phyloP scores from a whole-genome alignment of 2,113 vertebrate species.

The Echinops telfairi region DNA sequence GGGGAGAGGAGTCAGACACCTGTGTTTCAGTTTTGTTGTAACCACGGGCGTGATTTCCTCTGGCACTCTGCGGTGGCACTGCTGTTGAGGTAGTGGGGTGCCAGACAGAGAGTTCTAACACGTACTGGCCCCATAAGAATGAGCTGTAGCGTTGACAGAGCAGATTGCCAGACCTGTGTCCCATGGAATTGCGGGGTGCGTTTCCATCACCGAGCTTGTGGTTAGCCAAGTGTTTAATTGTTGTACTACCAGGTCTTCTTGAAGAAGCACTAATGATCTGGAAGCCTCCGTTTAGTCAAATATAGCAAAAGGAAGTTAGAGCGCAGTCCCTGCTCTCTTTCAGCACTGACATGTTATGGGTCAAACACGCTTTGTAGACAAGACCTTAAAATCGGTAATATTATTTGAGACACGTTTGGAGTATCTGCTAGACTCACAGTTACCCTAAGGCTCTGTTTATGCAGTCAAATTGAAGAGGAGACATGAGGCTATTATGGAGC shows the following conservation, averaged over 20 bases:
- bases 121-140: not conserved
- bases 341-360: conserved; percentile 49
- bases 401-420: conserved; percentile 78
- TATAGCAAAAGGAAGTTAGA: not conserved
- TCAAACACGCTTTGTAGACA: conserved; percentile 78
- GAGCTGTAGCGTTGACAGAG: not conserved
- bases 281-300: conserved; percentile 55
- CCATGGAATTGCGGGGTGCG: too few species aligned
- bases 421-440: conserved; percentile 47
- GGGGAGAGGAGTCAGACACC: not conserved
- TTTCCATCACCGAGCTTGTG: not conserved
- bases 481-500: conserved; percentile 60
- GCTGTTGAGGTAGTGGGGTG: not conserved
- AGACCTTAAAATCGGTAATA: conserved; percentile 69
- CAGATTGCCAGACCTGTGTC: not conserved
- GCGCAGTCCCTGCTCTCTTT: conserved; percentile 2
- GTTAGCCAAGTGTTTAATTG: not conserved
- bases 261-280: not conserved
- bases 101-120: not conserved
- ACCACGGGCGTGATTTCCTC: not conserved
- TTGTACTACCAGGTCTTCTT: not conserved
- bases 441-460: conserved; percentile 78
- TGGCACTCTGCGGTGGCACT: not conserved
- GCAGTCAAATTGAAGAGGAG: conserved; percentile 77
- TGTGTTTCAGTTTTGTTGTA: not conserved